phyloP scores from a whole-genome alignment of 1,140 invertebrate genomes.

The Drosophila kurseongensis region DNA sequence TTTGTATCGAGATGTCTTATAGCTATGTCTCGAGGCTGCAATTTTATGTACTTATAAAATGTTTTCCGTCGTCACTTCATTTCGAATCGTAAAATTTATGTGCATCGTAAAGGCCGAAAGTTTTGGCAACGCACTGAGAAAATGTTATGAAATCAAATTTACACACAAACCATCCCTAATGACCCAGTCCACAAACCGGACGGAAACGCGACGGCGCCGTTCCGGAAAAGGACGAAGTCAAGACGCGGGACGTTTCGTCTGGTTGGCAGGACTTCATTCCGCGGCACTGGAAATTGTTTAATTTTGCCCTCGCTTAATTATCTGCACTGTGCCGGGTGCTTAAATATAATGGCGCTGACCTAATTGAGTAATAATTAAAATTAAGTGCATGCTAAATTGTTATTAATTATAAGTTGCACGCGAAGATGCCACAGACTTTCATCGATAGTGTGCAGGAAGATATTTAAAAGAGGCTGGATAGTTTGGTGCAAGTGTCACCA shows the following conservation, averaged over 20 bases:
- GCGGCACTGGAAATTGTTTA: conserved; percentile 65
- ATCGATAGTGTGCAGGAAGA: conserved; percentile 27
- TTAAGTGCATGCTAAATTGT: conserved; percentile 78
- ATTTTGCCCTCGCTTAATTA: conserved; percentile 52
- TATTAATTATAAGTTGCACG: conserved; percentile 73
- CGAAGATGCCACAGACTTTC: conserved; percentile 16
- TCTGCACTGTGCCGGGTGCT: conserved; percentile 45
- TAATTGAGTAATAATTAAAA: conserved; percentile 82
- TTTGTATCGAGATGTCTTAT: background rate
- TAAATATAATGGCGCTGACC: conserved; percentile 69
- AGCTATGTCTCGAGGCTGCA: conserved; percentile 1
- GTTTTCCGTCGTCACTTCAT: conserved; percentile 55
- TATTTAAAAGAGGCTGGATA: background rate
- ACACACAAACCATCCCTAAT: conserved; percentile 74
- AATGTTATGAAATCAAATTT: conserved; percentile 82
- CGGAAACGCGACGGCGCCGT: conserved; percentile 23
- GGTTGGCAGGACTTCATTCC: conserved; percentile 10
- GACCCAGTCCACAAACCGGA: conserved; percentile 37
- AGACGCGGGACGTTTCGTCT: conserved; percentile 4
- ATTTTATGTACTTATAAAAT: background rate
- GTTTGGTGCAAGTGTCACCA: conserved; percentile 52
- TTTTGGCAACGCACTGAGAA: conserved; percentile 62
- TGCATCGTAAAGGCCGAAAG: conserved; percentile 70
- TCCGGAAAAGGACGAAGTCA: conserved; percentile 26
- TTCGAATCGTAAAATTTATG: conserved; percentile 72